Base-by-base conservation (phyloP, 2,113 vertebrate genomes). In the Chamaetylas fuelleborni region DNA sequence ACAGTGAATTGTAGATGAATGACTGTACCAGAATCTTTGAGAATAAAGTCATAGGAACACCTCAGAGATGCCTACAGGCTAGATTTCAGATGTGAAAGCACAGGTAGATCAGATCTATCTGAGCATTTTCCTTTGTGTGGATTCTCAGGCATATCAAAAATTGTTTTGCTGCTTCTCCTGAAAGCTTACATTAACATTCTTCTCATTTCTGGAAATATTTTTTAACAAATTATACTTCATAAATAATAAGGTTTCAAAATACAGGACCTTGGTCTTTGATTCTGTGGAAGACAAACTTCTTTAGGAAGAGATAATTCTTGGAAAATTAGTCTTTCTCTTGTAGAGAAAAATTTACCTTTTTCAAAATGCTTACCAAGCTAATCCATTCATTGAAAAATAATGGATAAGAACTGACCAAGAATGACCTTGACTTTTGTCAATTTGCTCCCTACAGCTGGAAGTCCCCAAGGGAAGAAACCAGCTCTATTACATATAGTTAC, bases 321-420 rank as follows among this genome's bases (percentile, higher is more conserved):
- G 28, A 38, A 78, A 89, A 69, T 6, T 18, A 36, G 8, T 43
- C 14, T 79, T 74, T 56, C 7, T 58, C 16, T 74, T 51, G 19
- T 4, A 80, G 12, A 79, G 12, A 38, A 40, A 66, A 73, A 60
- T 34, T 33, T 54, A 33, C 11, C 19, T 1, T 5, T 38, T 62
- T 67, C 60, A 5, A 8, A 33, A 28, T 40, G 14, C 57, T 78
- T 71, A 31, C 4, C 8, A 79, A 81, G 77, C 1, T 1, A 81
- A 86, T 45, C 5, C 5, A 50, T 26, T 58, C 0, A 51, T 24
- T 3, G 2, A 89, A 85, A 92, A 92, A 34, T 9, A 62, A 14
- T 20, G 5, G 67, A 48, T 74, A 74, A 62, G 25, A 29, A 60
- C 31, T 0, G 0, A 56, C 8, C 5, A 43, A 45, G 18, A 4